Conservation (phyloP, 2,888 invertebrate species). For the Himalopsyche japonica region DNA sequence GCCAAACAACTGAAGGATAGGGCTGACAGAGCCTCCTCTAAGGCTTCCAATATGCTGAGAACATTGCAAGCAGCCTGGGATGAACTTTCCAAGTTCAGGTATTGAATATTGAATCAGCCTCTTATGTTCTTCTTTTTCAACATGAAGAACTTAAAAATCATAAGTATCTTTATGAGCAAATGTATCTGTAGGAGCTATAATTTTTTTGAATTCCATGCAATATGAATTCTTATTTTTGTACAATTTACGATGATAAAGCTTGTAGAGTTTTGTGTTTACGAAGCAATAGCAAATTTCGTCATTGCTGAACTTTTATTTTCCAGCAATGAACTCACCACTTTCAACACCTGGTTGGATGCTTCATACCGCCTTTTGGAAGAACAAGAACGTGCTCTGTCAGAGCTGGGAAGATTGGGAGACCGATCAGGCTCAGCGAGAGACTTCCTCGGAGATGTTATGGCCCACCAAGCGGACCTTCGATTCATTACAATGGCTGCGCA, state of each 20-base stretch:
- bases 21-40: slow-evolving; percentile 80
- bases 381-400: slow-evolving; percentile 80
- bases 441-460: slow-evolving; percentile 90
- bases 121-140: no score
- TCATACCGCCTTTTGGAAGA: slow-evolving; percentile 81
- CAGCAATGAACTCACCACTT: slow-evolving; percentile 77
- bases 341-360: slow-evolving; percentile 82
- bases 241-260: no score
- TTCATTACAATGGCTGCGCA: slow-evolving; percentile 96
- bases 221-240: no score
- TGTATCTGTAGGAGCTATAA: no score
- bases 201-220: no score
- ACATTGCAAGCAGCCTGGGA: slow-evolving; percentile 79
- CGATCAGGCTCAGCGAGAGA: slow-evolving; percentile 83
- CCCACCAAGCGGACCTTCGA: slow-evolving; percentile 92
- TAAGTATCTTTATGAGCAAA: no score
- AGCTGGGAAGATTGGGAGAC: slow-evolving; percentile 70
- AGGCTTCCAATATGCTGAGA: slow-evolving; percentile 76
- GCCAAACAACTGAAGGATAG: slow-evolving; percentile 82
- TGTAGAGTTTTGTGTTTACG: no score
- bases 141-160: no score
- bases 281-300: neutral
- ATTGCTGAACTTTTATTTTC: slow-evolving; percentile 17
- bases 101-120: slow-evolving; percentile 17
- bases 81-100: slow-evolving; percentile 84